Conservation (phyloP, 2,797 vertebrate genomes). For the Varecia variegata region DNA sequence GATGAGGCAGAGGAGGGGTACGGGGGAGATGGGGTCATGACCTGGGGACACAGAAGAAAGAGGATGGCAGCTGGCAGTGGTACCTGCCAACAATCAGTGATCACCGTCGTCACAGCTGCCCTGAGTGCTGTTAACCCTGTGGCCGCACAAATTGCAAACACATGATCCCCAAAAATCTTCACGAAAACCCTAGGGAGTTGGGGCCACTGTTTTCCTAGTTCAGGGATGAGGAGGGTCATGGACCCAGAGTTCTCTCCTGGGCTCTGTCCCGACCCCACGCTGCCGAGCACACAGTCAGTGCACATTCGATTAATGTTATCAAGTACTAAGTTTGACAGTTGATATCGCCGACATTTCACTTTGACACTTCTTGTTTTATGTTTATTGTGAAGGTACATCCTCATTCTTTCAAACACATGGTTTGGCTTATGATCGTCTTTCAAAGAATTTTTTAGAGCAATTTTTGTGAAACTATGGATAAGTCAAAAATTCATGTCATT, state of each 20-base stretch:
- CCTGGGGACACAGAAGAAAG: not conserved
- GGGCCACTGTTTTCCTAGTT: not conserved
- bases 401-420: too few relatives aligned
- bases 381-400: too few relatives aligned
- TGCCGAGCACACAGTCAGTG: rapidly evolving
- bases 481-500: too few relatives aligned
- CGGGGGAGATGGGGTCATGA: not conserved
- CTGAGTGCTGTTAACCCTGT: rapidly evolving
- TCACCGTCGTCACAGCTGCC: too few relatives aligned
- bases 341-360: too few relatives aligned
- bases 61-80: rapidly evolving
- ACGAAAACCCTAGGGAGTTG: not conserved
- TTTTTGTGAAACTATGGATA: too few relatives aligned
- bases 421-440: too few relatives aligned
- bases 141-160: not conserved
- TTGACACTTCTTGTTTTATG: too few relatives aligned
- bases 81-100: not conserved
- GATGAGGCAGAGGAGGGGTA: not conserved
- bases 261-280: not conserved
- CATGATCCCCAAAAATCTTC: not conserved
- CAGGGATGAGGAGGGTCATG: not conserved
- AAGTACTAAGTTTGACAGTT: too few relatives aligned
- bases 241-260: not conserved
- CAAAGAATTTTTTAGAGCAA: too few relatives aligned
- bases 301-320: rapidly evolving